Evolutionary conservation across 1,140 invertebrate genomes (phyloP).

Genomic region (Heliconius himera): DNA sequence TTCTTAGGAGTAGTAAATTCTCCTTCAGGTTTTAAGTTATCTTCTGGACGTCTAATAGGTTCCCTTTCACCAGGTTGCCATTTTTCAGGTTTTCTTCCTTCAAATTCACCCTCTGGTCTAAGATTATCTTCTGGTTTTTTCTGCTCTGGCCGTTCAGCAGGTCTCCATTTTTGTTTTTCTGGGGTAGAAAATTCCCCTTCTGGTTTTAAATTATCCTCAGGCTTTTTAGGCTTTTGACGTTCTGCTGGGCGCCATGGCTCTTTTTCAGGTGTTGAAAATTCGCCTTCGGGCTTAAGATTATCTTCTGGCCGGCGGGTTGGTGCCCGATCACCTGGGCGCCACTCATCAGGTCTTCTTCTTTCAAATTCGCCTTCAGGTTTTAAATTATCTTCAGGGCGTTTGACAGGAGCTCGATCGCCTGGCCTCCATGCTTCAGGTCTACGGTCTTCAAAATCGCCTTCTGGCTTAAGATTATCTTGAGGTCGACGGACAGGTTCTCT

Average conservation of each 20-base stretch:
- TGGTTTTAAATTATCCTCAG: slow-evolving; percentile 82
- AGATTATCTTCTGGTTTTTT: slow-evolving; percentile 56
- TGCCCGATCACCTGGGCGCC: slow-evolving; percentile 80
- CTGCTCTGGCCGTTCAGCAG: slow-evolving; percentile 67
- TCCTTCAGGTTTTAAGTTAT: slow-evolving; percentile 83
- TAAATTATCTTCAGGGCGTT: slow-evolving; percentile 78
- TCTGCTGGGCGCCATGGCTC: slow-evolving; percentile 76
- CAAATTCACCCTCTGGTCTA: slow-evolving; percentile 80
- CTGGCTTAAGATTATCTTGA: slow-evolving; percentile 62
- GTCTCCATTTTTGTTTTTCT: slow-evolving; percentile 77
- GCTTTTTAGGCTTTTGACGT: slow-evolving; percentile 80
- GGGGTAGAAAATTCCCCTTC: slow-evolving; percentile 83
- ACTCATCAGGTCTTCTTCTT: slow-evolving; percentile 70
- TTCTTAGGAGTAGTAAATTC: slow-evolving; percentile 82
- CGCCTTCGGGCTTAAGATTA: slow-evolving; percentile 84
- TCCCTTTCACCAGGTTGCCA: slow-evolving; percentile 75
- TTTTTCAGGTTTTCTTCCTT: slow-evolving; percentile 64
- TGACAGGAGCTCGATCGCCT: slow-evolving; percentile 84
- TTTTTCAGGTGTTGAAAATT: slow-evolving; percentile 78
- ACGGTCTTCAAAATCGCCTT: slow-evolving; percentile 86
- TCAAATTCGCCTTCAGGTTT: slow-evolving; percentile 81
- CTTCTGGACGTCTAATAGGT: slow-evolving; percentile 75
- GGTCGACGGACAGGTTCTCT: slow-evolving; percentile 67
- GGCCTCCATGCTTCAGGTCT: slow-evolving; percentile 86
- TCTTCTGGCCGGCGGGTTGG: slow-evolving; percentile 78